phyloP scores from a whole-genome alignment of 2,888 invertebrate genomes.

The Tillus elongatus region DNA sequence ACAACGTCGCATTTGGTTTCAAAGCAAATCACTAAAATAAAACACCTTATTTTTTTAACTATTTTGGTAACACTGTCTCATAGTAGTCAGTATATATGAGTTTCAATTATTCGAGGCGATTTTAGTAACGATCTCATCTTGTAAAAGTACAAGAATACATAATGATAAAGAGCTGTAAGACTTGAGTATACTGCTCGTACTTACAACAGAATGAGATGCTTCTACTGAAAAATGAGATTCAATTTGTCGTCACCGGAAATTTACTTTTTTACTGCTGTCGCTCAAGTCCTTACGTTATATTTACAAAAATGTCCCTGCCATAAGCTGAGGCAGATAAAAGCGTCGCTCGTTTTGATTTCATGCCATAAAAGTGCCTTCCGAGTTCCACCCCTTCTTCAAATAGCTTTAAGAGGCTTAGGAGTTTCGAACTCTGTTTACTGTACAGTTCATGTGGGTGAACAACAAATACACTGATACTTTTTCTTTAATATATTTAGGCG shows the following conservation, averaged over 20 bases:
- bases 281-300: constrained; percentile 17
- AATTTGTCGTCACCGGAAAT: constrained; percentile 32
- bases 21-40: too few relatives aligned
- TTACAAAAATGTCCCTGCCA: constrained; percentile 3
- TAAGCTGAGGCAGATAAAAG: background rate
- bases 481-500: too few relatives aligned
- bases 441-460: too few relatives aligned
- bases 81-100: background rate
- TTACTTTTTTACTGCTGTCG: constrained; percentile 25
- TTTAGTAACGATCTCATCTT: background rate
- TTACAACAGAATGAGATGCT: constrained; percentile 20
- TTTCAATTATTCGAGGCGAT: background rate
- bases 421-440: too few relatives aligned
- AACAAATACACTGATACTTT: too few relatives aligned
- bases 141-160: constrained; percentile 16
- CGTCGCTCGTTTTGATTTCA: constrained; percentile 5
- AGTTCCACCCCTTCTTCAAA: too few relatives aligned
- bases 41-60: too few relatives aligned
- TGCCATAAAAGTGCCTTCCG: too few relatives aligned
- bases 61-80: too few relatives aligned
- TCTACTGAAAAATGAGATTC: constrained; percentile 30
- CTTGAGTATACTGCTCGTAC: constrained; percentile 8
- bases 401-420: too few relatives aligned
- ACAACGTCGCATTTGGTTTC: too few relatives aligned
- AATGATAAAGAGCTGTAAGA: constrained; percentile 18